A percentile compares a stretch with the other conserved stretches of the same genome.
phyloP scores from a whole-genome alignment of 2,113 vertebrate species.

The Macroglossus sobrinus region DNA sequence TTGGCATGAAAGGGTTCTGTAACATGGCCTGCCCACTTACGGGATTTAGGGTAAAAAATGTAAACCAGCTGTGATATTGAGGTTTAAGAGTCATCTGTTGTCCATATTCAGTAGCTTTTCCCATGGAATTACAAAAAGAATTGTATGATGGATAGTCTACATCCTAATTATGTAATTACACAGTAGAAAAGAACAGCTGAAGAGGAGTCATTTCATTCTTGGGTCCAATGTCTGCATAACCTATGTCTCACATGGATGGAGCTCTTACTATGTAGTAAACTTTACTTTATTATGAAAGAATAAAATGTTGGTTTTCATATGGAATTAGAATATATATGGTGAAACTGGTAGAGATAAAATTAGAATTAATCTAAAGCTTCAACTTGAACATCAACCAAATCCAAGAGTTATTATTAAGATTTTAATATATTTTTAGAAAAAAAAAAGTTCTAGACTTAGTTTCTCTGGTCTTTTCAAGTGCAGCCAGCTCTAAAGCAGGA shows the following conservation, averaged over 20 bases:
- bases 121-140: conserved; percentile 74
- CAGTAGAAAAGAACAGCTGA: conserved; percentile 75
- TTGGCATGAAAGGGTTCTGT: conserved; percentile 68
- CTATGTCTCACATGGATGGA: not conserved
- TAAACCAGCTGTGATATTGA: conserved; percentile 73
- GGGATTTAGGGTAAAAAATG: conserved; percentile 72
- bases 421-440: not conserved
- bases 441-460: not conserved
- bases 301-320: conserved; percentile 44
- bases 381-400: conserved; percentile 30
- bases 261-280: not conserved
- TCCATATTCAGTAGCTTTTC: conserved; percentile 73
- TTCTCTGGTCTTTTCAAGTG: not conserved
- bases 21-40: conserved; percentile 64
- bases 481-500: not conserved
- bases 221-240: conserved; percentile 34
- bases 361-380: conserved; percentile 48
- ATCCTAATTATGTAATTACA: conserved; percentile 76
- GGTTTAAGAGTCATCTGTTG: conserved; percentile 71
- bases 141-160: conserved; percentile 68
- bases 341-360: conserved; percentile 38
- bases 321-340: conserved; percentile 17
- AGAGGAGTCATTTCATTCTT: conserved; percentile 47
- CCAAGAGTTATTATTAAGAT: conserved; percentile 24
- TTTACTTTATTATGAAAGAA: conserved; percentile 43